phyloP scores from a whole-genome alignment of 1,140 invertebrate genomes.

The Sycophila sp. region DNA sequence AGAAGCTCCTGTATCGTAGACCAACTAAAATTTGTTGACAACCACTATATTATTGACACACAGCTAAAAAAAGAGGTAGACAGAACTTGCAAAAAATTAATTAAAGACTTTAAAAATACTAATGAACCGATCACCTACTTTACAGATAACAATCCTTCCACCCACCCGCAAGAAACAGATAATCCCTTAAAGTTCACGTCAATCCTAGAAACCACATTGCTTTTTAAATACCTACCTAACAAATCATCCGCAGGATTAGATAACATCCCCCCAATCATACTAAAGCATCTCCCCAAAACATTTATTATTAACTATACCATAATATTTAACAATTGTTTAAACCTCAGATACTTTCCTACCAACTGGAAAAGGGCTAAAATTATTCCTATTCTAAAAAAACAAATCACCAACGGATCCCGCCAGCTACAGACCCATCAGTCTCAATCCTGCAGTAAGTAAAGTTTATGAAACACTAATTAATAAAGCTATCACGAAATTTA shows the following conservation, averaged over 20 bases:
- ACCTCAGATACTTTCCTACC: not conserved
- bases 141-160: not conserved
- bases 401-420: slow-evolving; percentile 12
- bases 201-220: not conserved
- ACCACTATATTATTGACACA: not conserved
- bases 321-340: slow-evolving; percentile 4
- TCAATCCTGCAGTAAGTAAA: slow-evolving; percentile 50
- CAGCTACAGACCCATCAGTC: slow-evolving; percentile 50
- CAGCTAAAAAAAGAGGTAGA: not conserved
- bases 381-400: not conserved
- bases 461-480: slow-evolving; percentile 35
- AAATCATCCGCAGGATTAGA: slow-evolving; percentile 2
- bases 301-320: not conserved
- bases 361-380: slow-evolving; percentile 9
- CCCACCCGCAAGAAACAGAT: not conserved
- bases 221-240: not conserved
- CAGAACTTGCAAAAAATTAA: not conserved
- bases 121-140: not conserved
- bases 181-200: not conserved
- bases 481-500: not conserved
- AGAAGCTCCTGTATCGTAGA: not conserved
- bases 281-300: not conserved
- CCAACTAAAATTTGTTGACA: not conserved
- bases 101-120: not conserved
- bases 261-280: not conserved